Base-by-base conservation (phyloP, 2,113 vertebrate species). In the Mustela nigripes region DNA sequence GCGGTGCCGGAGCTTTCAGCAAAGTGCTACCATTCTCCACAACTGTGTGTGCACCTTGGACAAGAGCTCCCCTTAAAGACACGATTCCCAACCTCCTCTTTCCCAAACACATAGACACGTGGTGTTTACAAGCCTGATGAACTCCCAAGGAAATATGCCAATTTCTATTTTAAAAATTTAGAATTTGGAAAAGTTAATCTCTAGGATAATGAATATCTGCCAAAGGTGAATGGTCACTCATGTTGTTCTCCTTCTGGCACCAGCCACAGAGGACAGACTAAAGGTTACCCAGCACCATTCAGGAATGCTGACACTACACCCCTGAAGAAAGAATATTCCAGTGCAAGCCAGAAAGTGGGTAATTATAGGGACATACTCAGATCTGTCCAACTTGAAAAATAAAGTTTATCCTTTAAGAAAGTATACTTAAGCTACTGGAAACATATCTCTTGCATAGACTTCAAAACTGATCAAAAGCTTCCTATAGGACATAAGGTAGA, bases 341-440 rank as follows among this genome's bases (percentile, higher is more conserved):
- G 11, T 7, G 31, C 7, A 33, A 67, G 33, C 5, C 10, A 93
- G 83, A 89, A 74, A 89, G 31, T 53, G 6, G 33, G 18, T 9
- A 7, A 1, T 60, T 74, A 60, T 16, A 80, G 5, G 19, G 69
- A 69, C 24, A 69, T 65, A 28, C 39, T 78, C 73, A 88, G 96
- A 86, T 87, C 39, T 91, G 21, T 50, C 42, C 58, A 69, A 58
- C 39, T 89, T 50, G 5, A 48, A 89, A 88, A 95, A n/a, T 50
- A 53, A 95, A 91, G n/a, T 87, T 69, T 56, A 62, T 74, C 19
- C 33, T 63, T 95, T 81, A 95, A 94, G 42, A 91, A 83, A 11
- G 31, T 36, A 90, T 28, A 78, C 18, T 58, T 79, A 48, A 95
- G 18, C 19, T 53, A 39, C 42, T 9, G 83, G 85, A 86, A 95